Evolutionary conservation across 2,797 vertebrate genomes (phyloP).

Genomic region (Hephaestus fuliginosus): DNA sequence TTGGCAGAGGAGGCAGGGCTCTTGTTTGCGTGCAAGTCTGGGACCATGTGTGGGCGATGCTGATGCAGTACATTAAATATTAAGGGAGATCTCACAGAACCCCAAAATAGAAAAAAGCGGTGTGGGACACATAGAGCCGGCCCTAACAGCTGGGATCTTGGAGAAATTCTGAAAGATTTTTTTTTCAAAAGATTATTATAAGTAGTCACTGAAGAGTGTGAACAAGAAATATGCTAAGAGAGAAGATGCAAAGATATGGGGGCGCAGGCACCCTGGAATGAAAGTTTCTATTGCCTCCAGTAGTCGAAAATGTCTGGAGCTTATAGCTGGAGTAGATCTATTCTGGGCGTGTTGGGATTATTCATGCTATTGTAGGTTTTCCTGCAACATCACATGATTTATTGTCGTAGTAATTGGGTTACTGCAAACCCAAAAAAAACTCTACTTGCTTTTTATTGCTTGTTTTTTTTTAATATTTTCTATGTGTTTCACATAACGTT

Average conservation of each 20-base stretch:
- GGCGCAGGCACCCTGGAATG: not conserved
- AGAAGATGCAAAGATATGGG: not conserved
- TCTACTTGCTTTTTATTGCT: conserved; percentile 29
- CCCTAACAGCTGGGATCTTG: conserved; percentile 54
- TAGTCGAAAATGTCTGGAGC: conserved; percentile 17
- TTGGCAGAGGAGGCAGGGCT: conserved; percentile 77
- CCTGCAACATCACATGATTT: conserved; percentile 24
- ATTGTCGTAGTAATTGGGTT: conserved; percentile 44
- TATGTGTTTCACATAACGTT: conserved; percentile 47
- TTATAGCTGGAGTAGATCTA: conserved; percentile 26
- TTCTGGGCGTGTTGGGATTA: conserved; percentile 11
- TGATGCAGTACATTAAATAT: conserved; percentile 88
- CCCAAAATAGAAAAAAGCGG: conserved; percentile 81
- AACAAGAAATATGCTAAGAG: conserved; percentile 3
- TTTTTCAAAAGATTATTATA: conserved; percentile 4
- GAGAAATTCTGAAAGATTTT: conserved; percentile 1
- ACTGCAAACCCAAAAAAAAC: conserved; percentile 22
- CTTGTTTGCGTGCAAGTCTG: conserved; percentile 84
- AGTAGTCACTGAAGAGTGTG: not conserved
- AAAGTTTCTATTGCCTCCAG: conserved; percentile 30
- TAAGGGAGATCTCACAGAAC: conserved; percentile 81
- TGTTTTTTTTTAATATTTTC: conserved; percentile 11
- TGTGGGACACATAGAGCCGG: conserved; percentile 54
- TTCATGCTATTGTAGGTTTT: conserved; percentile 20
- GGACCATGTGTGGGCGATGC: conserved; percentile 84